Evolutionary conservation across 2,888 invertebrate genomes (phyloP).

Genomic region (Volucella bombylans): DNA sequence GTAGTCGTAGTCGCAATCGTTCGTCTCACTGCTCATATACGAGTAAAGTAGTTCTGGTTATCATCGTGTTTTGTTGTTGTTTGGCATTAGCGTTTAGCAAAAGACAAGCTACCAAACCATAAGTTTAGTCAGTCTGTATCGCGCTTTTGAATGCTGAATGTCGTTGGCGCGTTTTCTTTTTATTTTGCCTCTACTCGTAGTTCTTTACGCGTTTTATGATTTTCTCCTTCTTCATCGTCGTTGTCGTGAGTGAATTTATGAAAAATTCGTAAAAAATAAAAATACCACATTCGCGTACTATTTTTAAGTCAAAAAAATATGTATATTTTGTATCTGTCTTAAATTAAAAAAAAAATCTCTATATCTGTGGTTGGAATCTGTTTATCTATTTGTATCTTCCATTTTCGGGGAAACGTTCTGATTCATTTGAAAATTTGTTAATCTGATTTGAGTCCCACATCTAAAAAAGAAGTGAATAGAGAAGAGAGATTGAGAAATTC

Average conservation of each 20-base stretch:
- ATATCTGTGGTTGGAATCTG: slow-evolving; percentile 22
- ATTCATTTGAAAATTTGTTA: slow-evolving; percentile 9
- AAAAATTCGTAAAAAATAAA: background rate
- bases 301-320: slow-evolving; percentile 39
- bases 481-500: slow-evolving; percentile 1
- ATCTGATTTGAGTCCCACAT: background rate
- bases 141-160: slow-evolving; percentile 80
- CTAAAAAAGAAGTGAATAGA: background rate
- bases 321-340: background rate
- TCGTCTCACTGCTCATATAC: slow-evolving; percentile 29
- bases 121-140: slow-evolving; percentile 79
- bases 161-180: slow-evolving; percentile 65
- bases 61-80: slow-evolving; percentile 51
- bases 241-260: slow-evolving; percentile 33
- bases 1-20: slow-evolving; percentile 14
- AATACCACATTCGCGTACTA: slow-evolving; percentile 38
- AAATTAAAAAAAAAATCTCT: background rate
- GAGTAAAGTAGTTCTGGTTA: slow-evolving; percentile 38
- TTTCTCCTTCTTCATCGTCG: background rate
- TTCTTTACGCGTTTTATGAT: slow-evolving; percentile 11
- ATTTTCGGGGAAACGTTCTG: slow-evolving; percentile 10
- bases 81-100: slow-evolving; percentile 58
- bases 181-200: background rate
- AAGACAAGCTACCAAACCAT: slow-evolving; percentile 69
- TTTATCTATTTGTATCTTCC: background rate